Percentiles rank a stretch among this genome's conserved stretches.
Conservation (phyloP, 2,888 invertebrate species). For the Leistus spinibarbis region DNA sequence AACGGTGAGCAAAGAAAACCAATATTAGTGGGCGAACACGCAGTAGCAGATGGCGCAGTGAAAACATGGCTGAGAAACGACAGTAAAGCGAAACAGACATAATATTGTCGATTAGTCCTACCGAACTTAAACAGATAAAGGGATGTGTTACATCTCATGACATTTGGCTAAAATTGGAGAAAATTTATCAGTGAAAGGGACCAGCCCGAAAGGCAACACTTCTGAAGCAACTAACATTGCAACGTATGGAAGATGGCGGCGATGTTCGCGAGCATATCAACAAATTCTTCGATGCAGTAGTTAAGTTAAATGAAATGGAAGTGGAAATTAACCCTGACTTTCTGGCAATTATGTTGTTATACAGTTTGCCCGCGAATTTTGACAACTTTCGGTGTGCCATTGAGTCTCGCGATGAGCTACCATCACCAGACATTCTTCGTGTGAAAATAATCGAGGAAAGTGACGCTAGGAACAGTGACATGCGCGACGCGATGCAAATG, state of each 20-base stretch:
- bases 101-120: conserved; percentile 7
- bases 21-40: not conserved
- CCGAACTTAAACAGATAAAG: conserved; percentile 45
- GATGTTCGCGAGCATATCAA: conserved; percentile 47
- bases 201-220: conserved; percentile 51
- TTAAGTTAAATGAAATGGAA: conserved; percentile 48
- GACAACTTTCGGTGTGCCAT: not conserved
- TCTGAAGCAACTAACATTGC: conserved; percentile 48
- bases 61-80: not conserved
- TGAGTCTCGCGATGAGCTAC: too few species aligned
- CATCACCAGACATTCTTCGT: not conserved
- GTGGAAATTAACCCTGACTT: conserved; percentile 39
- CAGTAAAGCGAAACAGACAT: not conserved
- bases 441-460: not conserved
- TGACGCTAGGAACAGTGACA: not conserved
- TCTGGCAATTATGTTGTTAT: conserved; percentile 47
- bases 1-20: not conserved
- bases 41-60: too few species aligned
- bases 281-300: conserved; percentile 49
- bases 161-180: conserved; percentile 48
- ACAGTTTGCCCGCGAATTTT: too few species aligned
- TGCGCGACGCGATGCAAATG: too few species aligned
- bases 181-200: conserved; percentile 48
- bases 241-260: conserved; percentile 46
- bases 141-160: conserved; percentile 45